phyloP scores from a whole-genome alignment of 2,113 vertebrate genomes.

The Pipra filicauda region DNA sequence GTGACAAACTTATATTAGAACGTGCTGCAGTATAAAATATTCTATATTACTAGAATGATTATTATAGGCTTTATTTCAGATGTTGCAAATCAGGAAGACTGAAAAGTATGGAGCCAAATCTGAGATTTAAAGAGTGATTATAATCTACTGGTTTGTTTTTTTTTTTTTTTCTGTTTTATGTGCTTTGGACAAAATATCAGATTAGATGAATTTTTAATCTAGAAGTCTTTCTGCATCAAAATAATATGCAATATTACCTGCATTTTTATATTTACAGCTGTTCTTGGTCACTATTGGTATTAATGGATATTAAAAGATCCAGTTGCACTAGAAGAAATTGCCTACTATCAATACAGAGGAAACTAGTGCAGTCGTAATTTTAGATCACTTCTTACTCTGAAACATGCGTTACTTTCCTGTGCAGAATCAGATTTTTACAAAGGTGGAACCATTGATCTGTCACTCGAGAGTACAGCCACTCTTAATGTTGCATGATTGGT shows the following conservation, averaged over 20 bases:
- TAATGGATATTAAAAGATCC: background rate
- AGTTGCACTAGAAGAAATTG: background rate
- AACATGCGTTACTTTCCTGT: background rate
- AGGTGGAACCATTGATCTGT: background rate
- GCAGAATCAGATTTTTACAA: background rate
- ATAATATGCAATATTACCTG: background rate
- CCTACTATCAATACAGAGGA: background rate
- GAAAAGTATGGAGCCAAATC: background rate
- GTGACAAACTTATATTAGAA: background rate
- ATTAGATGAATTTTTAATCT: background rate
- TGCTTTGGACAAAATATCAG: background rate
- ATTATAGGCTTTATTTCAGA: background rate
- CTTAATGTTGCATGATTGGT: background rate
- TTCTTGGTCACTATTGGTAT: background rate
- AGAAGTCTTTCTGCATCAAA: background rate
- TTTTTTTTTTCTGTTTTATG: background rate
- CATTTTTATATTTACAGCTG: background rate
- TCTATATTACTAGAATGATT: background rate
- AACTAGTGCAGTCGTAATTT: background rate
- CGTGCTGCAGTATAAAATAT: background rate
- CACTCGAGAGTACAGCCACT: background rate
- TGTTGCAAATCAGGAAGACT: background rate
- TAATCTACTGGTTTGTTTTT: background rate
- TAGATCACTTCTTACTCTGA: background rate
- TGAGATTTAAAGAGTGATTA: background rate